Percentiles rank a stretch among this genome's conserved stretches.
Conservation (phyloP, 2,888 invertebrate species). For the Folsomia manolachei region DNA sequence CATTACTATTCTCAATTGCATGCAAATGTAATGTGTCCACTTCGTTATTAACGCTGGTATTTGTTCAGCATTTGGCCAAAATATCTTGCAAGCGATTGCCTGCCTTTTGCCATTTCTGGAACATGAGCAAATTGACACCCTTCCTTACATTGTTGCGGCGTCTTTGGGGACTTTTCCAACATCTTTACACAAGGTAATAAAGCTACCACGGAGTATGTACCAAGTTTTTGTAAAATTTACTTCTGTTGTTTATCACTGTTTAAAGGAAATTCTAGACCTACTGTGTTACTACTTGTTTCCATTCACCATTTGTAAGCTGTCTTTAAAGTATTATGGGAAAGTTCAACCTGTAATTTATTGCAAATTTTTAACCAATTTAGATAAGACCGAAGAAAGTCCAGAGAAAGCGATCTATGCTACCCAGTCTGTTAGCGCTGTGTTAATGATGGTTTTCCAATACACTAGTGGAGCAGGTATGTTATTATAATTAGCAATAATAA, state of each 20-base stretch:
- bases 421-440: slow-evolving; percentile 84
- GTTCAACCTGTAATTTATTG: too few relatives aligned
- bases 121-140: slow-evolving; percentile 89
- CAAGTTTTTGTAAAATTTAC: neutral
- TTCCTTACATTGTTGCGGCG: slow-evolving; percentile 91
- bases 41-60: too few relatives aligned
- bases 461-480: slow-evolving; percentile 79
- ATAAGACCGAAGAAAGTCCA: slow-evolving; percentile 42
- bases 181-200: slow-evolving; percentile 63
- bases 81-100: slow-evolving; percentile 87
- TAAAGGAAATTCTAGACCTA: slow-evolving; percentile 86
- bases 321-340: neutral
- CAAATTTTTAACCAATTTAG: too few relatives aligned
- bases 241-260: too few relatives aligned
- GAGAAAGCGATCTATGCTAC: slow-evolving; percentile 69
- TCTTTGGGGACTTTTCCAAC: slow-evolving; percentile 88
- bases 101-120: slow-evolving; percentile 95
- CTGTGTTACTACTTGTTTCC: slow-evolving; percentile 94
- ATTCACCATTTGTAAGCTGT: slow-evolving; percentile 80
- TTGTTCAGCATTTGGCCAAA: slow-evolving; percentile 82
- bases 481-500: too few relatives aligned
- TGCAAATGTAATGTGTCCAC: too few relatives aligned
- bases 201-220: neutral
- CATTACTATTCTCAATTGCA: too few relatives aligned
- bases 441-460: slow-evolving; percentile 97